A percentile compares a stretch with the other conserved stretches of the same genome.
phyloP scores from a whole-genome alignment of 1,140 invertebrate genomes.

The Tetramorium simillimum region DNA sequence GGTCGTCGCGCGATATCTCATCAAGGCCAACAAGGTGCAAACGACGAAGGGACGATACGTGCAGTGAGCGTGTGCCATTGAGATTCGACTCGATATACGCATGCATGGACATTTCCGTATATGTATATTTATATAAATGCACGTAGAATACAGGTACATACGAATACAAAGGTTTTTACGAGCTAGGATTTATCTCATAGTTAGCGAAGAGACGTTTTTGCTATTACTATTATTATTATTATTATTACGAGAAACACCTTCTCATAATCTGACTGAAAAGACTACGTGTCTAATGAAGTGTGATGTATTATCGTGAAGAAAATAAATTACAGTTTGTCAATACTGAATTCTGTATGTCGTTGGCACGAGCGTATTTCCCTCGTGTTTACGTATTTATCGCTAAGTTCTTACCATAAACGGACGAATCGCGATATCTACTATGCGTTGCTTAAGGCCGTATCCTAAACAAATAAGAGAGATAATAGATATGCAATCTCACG shows the following conservation, averaged over 20 bases:
- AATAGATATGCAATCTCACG: conserved; percentile 17
- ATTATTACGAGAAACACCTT: conserved; percentile 67
- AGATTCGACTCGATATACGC: conserved; percentile 3
- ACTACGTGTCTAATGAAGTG: conserved; percentile 74
- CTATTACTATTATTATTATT: conserved; percentile 15
- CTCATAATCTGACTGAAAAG: conserved; percentile 75
- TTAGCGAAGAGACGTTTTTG: conserved; percentile 78
- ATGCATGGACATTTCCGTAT: conserved; percentile 73
- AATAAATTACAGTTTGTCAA: conserved; percentile 85
- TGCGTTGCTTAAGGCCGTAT: conserved; percentile 64
- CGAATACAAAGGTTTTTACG: conserved; percentile 82
- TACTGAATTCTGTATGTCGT: conserved; percentile 82
- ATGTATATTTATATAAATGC: conserved; percentile 84
- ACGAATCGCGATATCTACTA: conserved; percentile 70
- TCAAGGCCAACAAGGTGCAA: conserved; percentile 54
- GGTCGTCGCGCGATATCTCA: conserved; percentile 50
- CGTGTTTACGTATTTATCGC: conserved; percentile 60
- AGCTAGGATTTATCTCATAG: conserved; percentile 78
- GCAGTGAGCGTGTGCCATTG: conserved; percentile 58
- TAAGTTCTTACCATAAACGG: conserved; percentile 68
- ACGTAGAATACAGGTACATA: conserved; percentile 82
- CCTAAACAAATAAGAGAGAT: conserved; percentile 42
- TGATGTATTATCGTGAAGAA: conserved; percentile 78
- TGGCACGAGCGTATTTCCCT: conserved; percentile 66
- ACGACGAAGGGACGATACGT: conserved; percentile 75